These are phyloP conservation scores for Macrophya alboannulata DNA, from an alignment of 2,888 invertebrate genomes.

Conservation along the genomic window DNA sequence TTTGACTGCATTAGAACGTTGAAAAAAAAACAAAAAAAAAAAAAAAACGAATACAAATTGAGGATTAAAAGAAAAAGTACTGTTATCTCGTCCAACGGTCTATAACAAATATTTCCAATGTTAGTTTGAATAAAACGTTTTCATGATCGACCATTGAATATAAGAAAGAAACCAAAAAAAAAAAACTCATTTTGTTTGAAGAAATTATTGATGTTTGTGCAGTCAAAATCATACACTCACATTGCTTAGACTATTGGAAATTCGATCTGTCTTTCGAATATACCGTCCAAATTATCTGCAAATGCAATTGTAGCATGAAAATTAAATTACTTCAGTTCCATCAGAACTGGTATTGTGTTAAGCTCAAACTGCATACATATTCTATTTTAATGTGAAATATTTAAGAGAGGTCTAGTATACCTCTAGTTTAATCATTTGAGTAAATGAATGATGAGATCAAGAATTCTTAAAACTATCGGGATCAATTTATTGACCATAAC, in stretches of 20 bases:
- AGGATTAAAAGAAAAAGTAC: background rate
- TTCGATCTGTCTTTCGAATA: background rate
- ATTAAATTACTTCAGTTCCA: background rate
- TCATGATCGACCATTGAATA: background rate
- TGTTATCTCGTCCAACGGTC: background rate
- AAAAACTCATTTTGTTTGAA: background rate
- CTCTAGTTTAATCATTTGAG: background rate
- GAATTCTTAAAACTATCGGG: conserved; percentile 10
- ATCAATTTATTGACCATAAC: background rate
- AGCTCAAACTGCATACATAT: background rate
- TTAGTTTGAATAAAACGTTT: background rate
- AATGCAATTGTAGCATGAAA: background rate
- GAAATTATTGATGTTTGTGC: background rate
- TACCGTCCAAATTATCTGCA: background rate
- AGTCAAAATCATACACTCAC: background rate
- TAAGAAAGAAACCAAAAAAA: background rate
- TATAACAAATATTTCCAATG: background rate
- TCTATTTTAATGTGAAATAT: background rate
- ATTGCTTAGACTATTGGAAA: background rate
- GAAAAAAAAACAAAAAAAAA: background rate
- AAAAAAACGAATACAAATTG: background rate
- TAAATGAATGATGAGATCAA: conserved; percentile 23
- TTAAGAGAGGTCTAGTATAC: background rate
- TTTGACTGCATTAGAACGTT: conserved; percentile 16
- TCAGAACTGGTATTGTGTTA: background rate